Base-by-base conservation (phyloP, 2,797 vertebrate species). In the Smutsia gigantea region DNA sequence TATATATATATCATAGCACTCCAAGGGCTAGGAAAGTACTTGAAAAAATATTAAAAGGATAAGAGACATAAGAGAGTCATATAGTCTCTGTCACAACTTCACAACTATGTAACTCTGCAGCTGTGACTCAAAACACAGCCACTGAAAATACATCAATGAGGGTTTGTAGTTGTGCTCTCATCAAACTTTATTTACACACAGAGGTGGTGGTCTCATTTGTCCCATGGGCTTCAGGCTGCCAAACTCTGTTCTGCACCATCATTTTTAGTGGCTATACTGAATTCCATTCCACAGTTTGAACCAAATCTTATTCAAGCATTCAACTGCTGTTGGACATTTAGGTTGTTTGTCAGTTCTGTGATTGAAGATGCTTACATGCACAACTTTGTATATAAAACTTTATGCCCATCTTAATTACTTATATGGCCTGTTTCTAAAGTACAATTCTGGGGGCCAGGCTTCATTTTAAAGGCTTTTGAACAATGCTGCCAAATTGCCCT, bases 61-160 rank as follows among this genome's bases (percentile, higher is more conserved):
- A 95, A 84, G 57, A 89, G n/a, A 59, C 25, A 31, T 55, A 94
- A 78, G 79, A 92, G 27, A 55, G 51, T 57, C 42, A 55, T 29
- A 4, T 0, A 10, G 10, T 87, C 31, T 79, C 25, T 85, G 37
- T 83, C 51, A 68, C 13, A 53, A 61, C 37, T 72, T 83, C 51
- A 68, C 17, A 53, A 61, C 31, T 72, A 51, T 12, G 66, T 49
- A 74, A n/a, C 13, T 94, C 84, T 83, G 31, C 8, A 6, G 4
- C 19, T 83, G n/a, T 63, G 72, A 7, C 31, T 90, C 61, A 14
- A 55, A 92, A 84, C 29, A 18, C 13, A 55, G 21, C 42, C 7
- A 46, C 2, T n/a, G 49, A 53, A 9, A 49, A 13, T n/a, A 25
- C 3, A 23, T 15, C 29, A 89, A 59, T 29, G 61, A 49, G 13